Conservation (phyloP, 2,113 vertebrate genomes). For the Peromyscus californicus region DNA sequence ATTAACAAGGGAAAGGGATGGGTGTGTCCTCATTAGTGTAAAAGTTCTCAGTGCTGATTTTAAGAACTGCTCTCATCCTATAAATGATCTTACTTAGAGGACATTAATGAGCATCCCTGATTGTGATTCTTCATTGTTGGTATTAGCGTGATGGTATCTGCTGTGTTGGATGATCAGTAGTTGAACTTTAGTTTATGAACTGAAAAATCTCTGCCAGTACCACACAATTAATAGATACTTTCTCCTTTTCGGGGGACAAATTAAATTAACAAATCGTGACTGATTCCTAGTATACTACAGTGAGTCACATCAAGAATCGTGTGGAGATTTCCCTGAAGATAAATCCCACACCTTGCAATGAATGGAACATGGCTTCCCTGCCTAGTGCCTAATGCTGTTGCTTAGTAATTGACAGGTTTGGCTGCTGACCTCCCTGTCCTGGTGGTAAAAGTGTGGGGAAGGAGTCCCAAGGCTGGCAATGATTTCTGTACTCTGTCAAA, state of each 20-base stretch:
- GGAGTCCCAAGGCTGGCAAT: not conserved
- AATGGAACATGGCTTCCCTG: not conserved
- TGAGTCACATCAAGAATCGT: not conserved
- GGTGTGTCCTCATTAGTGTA: not conserved
- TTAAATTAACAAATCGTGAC: slow-evolving; percentile 34
- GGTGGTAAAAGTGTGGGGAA: not conserved
- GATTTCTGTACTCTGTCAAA: not conserved
- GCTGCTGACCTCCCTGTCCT: not conserved
- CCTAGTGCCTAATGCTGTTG: not conserved
- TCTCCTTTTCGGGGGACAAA: slow-evolving; percentile 22
- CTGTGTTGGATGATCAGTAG: not conserved
- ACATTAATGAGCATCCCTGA: not conserved
- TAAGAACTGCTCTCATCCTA: not conserved
- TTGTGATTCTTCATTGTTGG: not conserved
- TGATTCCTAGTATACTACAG: slow-evolving; percentile 30
- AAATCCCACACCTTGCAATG: not conserved
- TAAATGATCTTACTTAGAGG: not conserved
- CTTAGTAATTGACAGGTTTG: not conserved
- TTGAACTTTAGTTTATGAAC: not conserved
- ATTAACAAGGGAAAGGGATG: not conserved
- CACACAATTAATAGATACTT: not conserved
- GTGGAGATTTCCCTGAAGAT: slow-evolving; percentile 17
- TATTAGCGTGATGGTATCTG: not conserved
- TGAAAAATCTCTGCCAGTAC: slow-evolving; percentile 10
- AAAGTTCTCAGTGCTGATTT: slow-evolving; percentile 1